Percentiles rank a stretch among this genome's conserved stretches.
Conservation (phyloP, 2,888 invertebrate species). For the Cabera pusaria region DNA sequence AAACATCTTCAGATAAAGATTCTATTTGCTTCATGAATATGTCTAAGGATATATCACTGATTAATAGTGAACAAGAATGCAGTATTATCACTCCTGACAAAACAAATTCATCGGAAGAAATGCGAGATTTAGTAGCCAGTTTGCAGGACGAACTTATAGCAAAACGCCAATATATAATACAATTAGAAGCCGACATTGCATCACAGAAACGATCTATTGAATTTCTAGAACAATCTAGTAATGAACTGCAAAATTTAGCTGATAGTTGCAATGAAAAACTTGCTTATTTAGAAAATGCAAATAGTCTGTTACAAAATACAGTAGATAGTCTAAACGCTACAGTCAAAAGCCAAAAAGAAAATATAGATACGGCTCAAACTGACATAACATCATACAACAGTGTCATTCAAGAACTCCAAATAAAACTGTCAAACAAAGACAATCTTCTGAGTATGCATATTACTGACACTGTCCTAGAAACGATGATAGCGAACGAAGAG, state of each 20-base stretch:
- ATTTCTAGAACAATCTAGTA: conserved; percentile 51
- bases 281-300: conserved; percentile 50
- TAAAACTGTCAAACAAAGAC: conserved; percentile 50
- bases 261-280: conserved; percentile 50
- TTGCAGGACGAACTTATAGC: conserved; percentile 48
- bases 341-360: conserved; percentile 53
- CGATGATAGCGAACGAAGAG: conserved; percentile 63
- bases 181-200: conserved; percentile 53
- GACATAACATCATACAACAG: conserved; percentile 60
- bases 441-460: conserved; percentile 37
- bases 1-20: conserved; percentile 49
- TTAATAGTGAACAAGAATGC: conserved; percentile 60
- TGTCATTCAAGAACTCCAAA: conserved; percentile 60
- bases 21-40: conserved; percentile 54
- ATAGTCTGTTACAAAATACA: conserved; percentile 50
- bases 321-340: conserved; percentile 57
- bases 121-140: conserved; percentile 40
- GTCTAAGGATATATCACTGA: conserved; percentile 61
- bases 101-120: conserved; percentile 34
- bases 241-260: conserved; percentile 47
- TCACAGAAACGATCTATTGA: conserved; percentile 51
- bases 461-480: conserved; percentile 49
- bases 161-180: conserved; percentile 49
- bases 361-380: conserved; percentile 44
- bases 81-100: conserved; percentile 44